These are phyloP conservation scores for Agrotis exclamationis DNA, from an alignment of 2,888 invertebrate species.

Conservation along the genomic window DNA sequence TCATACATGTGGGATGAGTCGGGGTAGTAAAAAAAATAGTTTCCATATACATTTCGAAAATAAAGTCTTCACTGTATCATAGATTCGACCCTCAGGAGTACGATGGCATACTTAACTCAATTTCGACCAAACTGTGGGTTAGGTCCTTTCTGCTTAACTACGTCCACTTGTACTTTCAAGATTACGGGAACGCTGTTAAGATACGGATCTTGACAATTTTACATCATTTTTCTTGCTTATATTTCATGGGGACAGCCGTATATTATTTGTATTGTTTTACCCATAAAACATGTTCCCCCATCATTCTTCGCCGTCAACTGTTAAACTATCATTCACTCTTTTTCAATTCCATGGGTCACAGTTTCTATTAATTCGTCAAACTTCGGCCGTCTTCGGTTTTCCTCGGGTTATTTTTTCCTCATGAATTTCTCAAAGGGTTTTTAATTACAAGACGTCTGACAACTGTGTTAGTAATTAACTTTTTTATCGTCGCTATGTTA, in stretches of 20 bases:
- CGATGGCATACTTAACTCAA: too few species aligned
- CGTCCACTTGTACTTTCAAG: too few species aligned
- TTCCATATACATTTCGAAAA: too few species aligned
- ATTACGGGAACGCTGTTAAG: too few species aligned
- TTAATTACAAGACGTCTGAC: constrained; percentile 60
- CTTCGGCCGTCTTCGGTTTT: constrained; percentile 5
- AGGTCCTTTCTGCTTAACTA: too few species aligned
- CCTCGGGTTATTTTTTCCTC: constrained; percentile 14
- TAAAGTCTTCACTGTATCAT: too few species aligned
- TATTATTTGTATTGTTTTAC: not conserved
- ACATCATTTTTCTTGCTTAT: not conserved
- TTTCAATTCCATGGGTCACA: constrained; percentile 1
- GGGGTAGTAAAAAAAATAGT: too few species aligned
- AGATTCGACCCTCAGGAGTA: too few species aligned
- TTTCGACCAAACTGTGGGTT: too few species aligned
- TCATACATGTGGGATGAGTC: too few species aligned
- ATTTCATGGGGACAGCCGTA: too few species aligned
- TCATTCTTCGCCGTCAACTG: not conserved
- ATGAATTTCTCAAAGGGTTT: constrained; percentile 46
- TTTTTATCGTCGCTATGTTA: constrained; percentile 52
- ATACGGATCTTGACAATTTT: not conserved
- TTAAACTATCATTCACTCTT: not conserved
- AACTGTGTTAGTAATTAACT: constrained; percentile 57
- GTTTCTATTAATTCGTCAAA: constrained; percentile 19
- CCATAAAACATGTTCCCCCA: not conserved